Base-by-base conservation (phyloP, 2,113 vertebrate species). In the Rhagologus leucostigma region DNA sequence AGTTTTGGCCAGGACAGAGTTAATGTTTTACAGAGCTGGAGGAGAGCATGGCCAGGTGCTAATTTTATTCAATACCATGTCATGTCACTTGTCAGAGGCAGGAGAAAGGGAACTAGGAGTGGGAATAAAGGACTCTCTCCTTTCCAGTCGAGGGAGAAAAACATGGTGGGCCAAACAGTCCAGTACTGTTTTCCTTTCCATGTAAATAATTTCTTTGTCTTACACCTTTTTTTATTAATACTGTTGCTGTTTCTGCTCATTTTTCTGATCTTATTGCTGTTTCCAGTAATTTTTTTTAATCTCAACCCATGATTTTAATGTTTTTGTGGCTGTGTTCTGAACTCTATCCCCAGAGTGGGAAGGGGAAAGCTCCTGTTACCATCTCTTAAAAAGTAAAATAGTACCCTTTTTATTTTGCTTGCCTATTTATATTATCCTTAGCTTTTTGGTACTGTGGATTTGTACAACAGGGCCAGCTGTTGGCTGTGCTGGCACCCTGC, bases 161-260 rank as follows among this genome's bases (percentile, higher is more conserved):
- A 5, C 4, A 7, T 30, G 7, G 35, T n/a, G 13, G 32, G 24
- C 0, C 1, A 60, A 83, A 30, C 2, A 10, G 19, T 60, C 24
- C 46, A 42, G 32, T 52, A 70, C 7, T 42, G 15, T 50, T 60
- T 70, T 35, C 30, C 10, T 35, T 70, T 50, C 16, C 26, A 42
- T 50, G 32, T 35, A 52, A 60, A 83, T 19, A 4, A n/a, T 42
- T 83, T 60, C 8, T 52, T 60, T 32, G 10, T 35, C 32, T 21
- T 11, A 35, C 4, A 20, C 12, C 6, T 44, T 26, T 44, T 82
- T 42, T 23, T 6, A 24, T 70, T 42, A 60, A 35, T 42, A 42
- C 10, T 50, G 10, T 26, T 62, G 8, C 26, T 52, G 5, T 37
- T 52, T 32, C 26, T 44, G 16, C 9, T 60, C 4, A 60, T 35